These are phyloP conservation scores for Pammene fasciana DNA, from an alignment of 2,888 invertebrate genomes.

Conservation along the genomic window DNA sequence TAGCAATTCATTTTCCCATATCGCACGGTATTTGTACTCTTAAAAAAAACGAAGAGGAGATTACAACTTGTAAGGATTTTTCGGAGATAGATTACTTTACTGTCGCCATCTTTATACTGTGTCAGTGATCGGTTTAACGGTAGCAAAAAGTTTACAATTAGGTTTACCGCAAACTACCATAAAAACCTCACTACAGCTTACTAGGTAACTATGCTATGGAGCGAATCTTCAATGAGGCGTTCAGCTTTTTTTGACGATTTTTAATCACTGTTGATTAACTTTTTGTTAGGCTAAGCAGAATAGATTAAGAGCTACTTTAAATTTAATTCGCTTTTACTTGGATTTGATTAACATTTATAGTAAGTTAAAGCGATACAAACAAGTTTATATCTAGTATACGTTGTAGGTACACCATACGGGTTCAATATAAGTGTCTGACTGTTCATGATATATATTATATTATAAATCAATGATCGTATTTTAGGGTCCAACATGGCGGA, in stretches of 20 bases:
- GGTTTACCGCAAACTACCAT: not conserved
- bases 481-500: no score
- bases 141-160: conserved; percentile 30
- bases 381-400: no score
- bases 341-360: not conserved
- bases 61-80: no score
- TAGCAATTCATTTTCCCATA: no score
- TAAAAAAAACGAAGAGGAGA: no score
- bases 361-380: no score
- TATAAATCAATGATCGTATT: no score
- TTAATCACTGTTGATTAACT: conserved; percentile 11
- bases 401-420: no score
- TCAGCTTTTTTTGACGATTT: conserved; percentile 9
- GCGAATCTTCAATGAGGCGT: conserved; percentile 20
- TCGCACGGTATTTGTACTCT: no score
- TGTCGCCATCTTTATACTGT: not conserved
- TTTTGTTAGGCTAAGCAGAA: conserved; percentile 8
- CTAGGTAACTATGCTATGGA: conserved; percentile 21
- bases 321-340: conserved; percentile 4
- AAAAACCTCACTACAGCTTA: conserved; percentile 9
- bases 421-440: no score
- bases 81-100: not conserved
- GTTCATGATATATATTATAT: no score
- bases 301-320: not conserved
- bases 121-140: conserved; percentile 11